These are phyloP conservation scores for Nomia melanderi DNA, from an alignment of 1,140 invertebrate genomes.

Conservation along the genomic window DNA sequence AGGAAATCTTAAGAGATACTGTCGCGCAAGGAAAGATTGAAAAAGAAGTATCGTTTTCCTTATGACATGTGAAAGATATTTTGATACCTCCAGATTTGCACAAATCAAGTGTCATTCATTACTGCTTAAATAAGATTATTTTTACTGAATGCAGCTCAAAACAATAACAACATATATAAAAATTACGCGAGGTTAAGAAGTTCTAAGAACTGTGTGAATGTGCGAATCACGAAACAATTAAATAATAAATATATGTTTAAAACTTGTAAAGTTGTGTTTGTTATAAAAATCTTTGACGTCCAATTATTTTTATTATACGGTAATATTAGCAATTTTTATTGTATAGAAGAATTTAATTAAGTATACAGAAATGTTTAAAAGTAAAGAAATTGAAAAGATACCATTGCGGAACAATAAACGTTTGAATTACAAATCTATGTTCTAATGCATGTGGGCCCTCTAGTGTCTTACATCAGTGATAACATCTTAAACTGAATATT, in stretches of 20 bases:
- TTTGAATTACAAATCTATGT: too few species aligned
- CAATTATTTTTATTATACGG: background rate
- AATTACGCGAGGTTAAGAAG: slow-evolving; percentile 55
- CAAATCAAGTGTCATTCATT: slow-evolving; percentile 71
- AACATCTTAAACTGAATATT: too few species aligned
- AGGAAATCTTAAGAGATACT: slow-evolving; percentile 9
- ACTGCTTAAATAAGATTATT: slow-evolving; percentile 78
- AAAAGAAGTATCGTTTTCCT: slow-evolving; percentile 63
- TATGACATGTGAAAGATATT: slow-evolving; percentile 76
- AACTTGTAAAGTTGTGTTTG: slow-evolving; percentile 60
- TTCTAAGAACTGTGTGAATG: slow-evolving; percentile 71
- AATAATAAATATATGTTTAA: slow-evolving; percentile 80
- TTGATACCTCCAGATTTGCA: slow-evolving; percentile 79
- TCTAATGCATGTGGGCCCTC: too few species aligned
- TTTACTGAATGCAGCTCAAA: slow-evolving; percentile 76
- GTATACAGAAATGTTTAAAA: too few species aligned
- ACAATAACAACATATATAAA: slow-evolving; percentile 63
- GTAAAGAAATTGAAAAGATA: too few species aligned
- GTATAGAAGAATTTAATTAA: too few species aligned
- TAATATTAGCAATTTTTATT: background rate
- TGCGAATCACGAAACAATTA: slow-evolving; percentile 72
- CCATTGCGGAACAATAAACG: too few species aligned
- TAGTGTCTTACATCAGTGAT: too few species aligned
- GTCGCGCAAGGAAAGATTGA: slow-evolving; percentile 37
- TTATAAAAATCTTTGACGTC: background rate